Conservation (phyloP, 2,797 vertebrate species). For the Gallinago nigripennis region DNA sequence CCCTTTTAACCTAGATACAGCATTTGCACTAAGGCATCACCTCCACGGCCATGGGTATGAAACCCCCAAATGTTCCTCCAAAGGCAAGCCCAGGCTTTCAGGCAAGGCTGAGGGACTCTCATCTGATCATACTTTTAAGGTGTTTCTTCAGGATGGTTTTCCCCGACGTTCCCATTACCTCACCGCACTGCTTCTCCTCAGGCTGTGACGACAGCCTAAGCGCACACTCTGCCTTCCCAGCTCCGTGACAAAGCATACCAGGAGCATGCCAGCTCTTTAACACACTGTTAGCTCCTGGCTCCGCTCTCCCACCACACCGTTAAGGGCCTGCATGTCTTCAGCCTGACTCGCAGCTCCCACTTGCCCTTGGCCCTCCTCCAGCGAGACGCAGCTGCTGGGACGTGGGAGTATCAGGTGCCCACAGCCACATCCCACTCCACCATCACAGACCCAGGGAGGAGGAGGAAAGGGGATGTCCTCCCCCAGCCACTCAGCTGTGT, state of each 20-base stretch:
- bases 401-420: background rate
- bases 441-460: background rate
- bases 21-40: background rate
- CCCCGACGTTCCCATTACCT: background rate
- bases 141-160: background rate
- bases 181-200: rapidly evolving
- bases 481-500: rapidly evolving
- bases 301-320: background rate
- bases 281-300: background rate
- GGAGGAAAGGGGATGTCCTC: background rate
- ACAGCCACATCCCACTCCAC: background rate
- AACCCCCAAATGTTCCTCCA: background rate
- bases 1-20: background rate
- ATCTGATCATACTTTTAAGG: background rate
- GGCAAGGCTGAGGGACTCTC: background rate
- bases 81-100: background rate
- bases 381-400: rapidly evolving
- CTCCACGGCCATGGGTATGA: background rate
- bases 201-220: background rate
- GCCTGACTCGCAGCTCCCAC: background rate
- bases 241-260: background rate
- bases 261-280: background rate
- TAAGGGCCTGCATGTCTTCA: background rate
- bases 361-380: background rate
- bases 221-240: background rate